These are phyloP conservation scores for Tachycineta bicolor DNA, from an alignment of 2,113 vertebrate species.

Conservation along the genomic window DNA sequence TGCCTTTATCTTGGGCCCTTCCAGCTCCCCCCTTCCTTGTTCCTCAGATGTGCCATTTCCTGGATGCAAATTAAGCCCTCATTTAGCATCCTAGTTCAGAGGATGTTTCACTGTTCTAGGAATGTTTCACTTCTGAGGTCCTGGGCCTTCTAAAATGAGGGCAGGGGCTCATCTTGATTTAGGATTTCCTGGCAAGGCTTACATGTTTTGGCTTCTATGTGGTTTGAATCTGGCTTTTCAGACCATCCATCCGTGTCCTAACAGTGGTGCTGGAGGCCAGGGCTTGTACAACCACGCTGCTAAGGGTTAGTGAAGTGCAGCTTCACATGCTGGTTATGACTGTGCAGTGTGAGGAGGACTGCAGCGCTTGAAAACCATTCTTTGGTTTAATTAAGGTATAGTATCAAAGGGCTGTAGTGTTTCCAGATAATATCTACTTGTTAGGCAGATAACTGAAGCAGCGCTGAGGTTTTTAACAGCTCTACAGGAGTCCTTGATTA, in stretches of 20 bases:
- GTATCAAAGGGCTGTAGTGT: conserved; percentile 29
- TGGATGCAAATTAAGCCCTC: not conserved
- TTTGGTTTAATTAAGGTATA: conserved; percentile 7
- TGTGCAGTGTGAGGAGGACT: not conserved
- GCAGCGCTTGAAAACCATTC: not conserved
- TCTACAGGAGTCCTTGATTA: conserved; percentile 5
- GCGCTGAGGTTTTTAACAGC: conserved; percentile 33
- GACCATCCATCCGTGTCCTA: not conserved
- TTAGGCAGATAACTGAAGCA: conserved; percentile 48
- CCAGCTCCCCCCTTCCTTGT: not conserved
- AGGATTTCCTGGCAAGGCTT: not conserved
- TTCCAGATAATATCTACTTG: conserved; percentile 49
- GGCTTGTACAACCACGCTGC: not conserved
- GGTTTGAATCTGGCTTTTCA: not conserved
- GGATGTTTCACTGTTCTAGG: not conserved
- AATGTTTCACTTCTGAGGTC: not conserved
- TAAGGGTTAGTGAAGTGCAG: not conserved
- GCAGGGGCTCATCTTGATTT: not conserved
- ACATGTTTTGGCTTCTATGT: not conserved
- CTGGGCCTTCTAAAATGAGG: not conserved
- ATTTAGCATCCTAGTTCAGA: not conserved
- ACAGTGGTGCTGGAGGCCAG: not conserved
- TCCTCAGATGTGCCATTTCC: not conserved
- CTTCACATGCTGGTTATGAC: not conserved
- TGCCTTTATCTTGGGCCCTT: not conserved